Evolutionary conservation across 2,113 vertebrate genomes (phyloP), one percentile per base, ranked within the genome.

Genomic region (Hemibagrus wyckioides): DNA sequence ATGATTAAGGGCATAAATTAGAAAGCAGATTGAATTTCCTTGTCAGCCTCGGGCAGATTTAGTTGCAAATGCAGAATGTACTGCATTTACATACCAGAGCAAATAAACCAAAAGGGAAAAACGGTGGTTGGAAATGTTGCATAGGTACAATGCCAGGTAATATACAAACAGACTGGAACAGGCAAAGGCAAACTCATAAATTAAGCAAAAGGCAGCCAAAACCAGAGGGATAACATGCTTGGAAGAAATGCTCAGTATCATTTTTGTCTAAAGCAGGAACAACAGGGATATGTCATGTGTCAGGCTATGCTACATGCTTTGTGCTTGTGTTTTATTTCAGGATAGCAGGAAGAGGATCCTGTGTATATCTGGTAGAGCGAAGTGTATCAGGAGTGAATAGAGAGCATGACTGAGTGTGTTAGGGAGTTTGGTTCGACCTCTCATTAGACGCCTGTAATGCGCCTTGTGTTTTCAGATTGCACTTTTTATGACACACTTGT

Each of bases 331-430:
- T 33, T 57, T 57, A 25, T 80, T 80, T 80, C 11, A 39, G 54
- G 54, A 6, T 14, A 57, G 50, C 33, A 50, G 48, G n/a, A 30
- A 79, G 14, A 79, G 13, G 21, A 75, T 41, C 19, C 71, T 73
- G 69, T 73, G 23, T 41, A 39, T 73, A 73, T 28, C 44, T 10
- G 28, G 23, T 28, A 1, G 4, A 75, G 39, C 1, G 13, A 75
- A 48, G 28, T 36, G 54, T 39, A 57, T 80, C 15, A 92, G 93
- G 91, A 93, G 93, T 94, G 94, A 94, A 41, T 92, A 92, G 28
- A 89, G 90, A 91, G 92, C 92, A 6, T 76, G 92, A 94, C 90
- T 92, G 71, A 92, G 92, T 89, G 86, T 91, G 87, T 87, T 86
- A 89, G 56, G 86, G 91, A 91, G 82, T 92, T 88, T 93, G 93